Evolutionary conservation across 2,888 invertebrate genomes (phyloP).

Genomic region (Sphinx pinastri): DNA sequence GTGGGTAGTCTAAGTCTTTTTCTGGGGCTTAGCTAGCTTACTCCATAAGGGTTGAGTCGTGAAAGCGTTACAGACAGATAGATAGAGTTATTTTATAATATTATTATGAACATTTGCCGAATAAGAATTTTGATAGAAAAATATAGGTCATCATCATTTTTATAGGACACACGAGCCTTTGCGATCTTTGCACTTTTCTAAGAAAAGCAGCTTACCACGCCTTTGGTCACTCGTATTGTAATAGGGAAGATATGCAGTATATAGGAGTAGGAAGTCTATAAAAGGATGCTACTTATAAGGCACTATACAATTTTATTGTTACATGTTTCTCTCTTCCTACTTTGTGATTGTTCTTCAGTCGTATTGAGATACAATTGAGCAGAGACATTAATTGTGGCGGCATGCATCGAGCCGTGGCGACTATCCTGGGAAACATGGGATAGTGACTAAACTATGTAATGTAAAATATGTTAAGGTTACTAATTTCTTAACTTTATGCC

Average conservation of each 20-base stretch:
- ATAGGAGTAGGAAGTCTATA: conserved; percentile 43
- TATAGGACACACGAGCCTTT: too few relatives aligned
- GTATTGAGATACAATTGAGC: conserved; percentile 23
- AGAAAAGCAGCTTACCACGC: not conserved
- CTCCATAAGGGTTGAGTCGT: too few relatives aligned
- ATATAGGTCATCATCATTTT: too few relatives aligned
- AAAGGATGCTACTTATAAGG: conserved; percentile 40
- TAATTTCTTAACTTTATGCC: too few relatives aligned
- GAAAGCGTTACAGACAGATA: too few relatives aligned
- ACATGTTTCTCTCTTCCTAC: conserved; percentile 18
- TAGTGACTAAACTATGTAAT: not conserved
- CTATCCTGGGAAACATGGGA: conserved; percentile 24
- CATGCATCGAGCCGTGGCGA: conserved; percentile 22
- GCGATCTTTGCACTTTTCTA: not conserved
- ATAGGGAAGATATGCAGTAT: conserved; percentile 47
- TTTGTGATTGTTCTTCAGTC: conserved; percentile 10
- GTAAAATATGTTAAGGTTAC: not conserved
- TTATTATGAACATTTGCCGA: too few relatives aligned
- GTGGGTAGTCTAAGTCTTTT: too few relatives aligned
- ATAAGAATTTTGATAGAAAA: too few relatives aligned
- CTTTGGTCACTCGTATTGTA: not conserved
- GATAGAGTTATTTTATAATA: too few relatives aligned
- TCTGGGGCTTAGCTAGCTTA: too few relatives aligned
- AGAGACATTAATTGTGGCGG: conserved; percentile 23
- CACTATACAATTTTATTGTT: conserved; percentile 54